Percentiles rank a stretch among this genome's conserved stretches.
phyloP scores from a whole-genome alignment of 2,888 invertebrate genomes.

The Frankliniella intonsa region DNA sequence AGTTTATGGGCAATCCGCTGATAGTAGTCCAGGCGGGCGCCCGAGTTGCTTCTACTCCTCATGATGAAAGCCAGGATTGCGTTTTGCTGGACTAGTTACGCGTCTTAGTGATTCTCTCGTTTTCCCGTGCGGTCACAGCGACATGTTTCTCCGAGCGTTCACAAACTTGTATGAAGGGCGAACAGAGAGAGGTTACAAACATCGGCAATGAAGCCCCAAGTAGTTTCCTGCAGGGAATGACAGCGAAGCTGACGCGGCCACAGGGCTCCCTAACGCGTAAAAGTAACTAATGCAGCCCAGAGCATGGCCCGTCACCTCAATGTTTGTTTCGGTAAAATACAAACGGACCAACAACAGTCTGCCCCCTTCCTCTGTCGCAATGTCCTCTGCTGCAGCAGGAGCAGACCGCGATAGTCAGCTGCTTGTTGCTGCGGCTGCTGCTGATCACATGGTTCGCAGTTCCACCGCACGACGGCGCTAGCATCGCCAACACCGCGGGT shows the following conservation, averaged over 20 bases:
- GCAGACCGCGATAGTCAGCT: no score
- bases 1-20: slow-evolving; percentile 90
- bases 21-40: slow-evolving; percentile 92
- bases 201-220: no score
- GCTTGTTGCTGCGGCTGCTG: no score
- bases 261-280: no score
- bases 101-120: slow-evolving; percentile 27
- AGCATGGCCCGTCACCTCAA: background rate
- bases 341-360: background rate
- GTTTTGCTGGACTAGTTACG: background rate
- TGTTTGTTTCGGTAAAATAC: background rate
- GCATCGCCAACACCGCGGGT: no score
- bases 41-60: slow-evolving; percentile 85
- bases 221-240: no score
- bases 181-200: background rate
- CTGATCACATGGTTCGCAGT: no score
- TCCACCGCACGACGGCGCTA: no score
- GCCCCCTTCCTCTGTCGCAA: no score
- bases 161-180: background rate
- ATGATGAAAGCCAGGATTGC: slow-evolving; percentile 47
- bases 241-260: no score
- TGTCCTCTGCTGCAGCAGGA: no score
- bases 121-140: background rate
- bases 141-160: background rate
- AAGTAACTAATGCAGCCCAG: no score